Percentiles rank a stretch among this genome's conserved stretches.
phyloP scores from a whole-genome alignment of 2,113 vertebrate genomes.

The Chionis minor region DNA sequence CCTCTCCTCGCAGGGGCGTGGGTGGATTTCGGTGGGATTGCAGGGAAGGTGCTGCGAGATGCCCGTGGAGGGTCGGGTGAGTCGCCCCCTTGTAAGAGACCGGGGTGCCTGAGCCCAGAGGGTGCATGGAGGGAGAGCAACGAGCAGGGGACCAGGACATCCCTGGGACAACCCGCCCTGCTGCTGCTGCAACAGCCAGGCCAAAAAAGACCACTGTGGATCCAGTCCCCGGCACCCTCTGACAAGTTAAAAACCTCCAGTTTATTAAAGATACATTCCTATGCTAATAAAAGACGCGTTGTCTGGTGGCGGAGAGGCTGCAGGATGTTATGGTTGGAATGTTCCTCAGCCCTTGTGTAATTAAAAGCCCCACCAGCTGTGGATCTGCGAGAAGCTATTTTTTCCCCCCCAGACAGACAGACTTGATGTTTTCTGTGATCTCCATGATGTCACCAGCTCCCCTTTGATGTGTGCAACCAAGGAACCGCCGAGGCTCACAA shows the following conservation, averaged over 20 bases:
- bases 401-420: not conserved
- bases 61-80: accelerated
- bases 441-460: slow-evolving; percentile 16
- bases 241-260: not conserved
- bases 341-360: not conserved
- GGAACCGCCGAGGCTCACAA: not conserved
- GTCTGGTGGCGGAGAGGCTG: slow-evolving; percentile 48
- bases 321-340: slow-evolving; percentile 67
- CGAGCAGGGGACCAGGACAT: not conserved
- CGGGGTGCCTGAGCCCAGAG: accelerated
- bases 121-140: accelerated
- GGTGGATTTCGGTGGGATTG: accelerated
- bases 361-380: slow-evolving; percentile 43
- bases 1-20: accelerated
- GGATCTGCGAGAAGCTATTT: not conserved
- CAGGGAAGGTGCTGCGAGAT: not conserved
- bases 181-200: not conserved
- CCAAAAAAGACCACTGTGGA: accelerated
- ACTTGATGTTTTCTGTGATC: slow-evolving; percentile 25
- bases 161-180: accelerated
- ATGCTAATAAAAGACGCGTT: not conserved
- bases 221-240: not conserved
- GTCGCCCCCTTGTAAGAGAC: not conserved
- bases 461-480: slow-evolving; percentile 10
- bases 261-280: slow-evolving; percentile 56